phyloP scores from a whole-genome alignment of 1,140 invertebrate species.

The Ladona fulva region DNA sequence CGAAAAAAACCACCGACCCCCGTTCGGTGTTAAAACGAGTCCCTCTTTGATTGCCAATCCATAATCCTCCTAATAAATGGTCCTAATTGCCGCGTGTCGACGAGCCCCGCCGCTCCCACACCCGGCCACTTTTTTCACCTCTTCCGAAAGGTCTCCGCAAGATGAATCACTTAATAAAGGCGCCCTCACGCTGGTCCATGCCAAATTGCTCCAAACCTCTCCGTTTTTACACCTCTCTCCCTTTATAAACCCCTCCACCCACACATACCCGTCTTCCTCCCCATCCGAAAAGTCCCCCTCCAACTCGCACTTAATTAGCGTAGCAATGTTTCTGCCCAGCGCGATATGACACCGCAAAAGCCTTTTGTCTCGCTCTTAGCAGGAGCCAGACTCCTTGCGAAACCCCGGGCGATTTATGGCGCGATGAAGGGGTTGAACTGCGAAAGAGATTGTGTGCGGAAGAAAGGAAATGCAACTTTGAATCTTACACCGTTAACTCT shows the following conservation, averaged over 20 bases:
- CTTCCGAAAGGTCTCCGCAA: neutral
- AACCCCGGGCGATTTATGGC: neutral
- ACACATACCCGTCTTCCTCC: neutral
- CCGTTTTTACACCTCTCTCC: neutral
- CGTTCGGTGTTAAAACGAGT: too few species aligned
- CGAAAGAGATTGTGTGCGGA: neutral
- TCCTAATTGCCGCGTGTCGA: neutral
- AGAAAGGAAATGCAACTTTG: neutral
- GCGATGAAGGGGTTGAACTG: neutral
- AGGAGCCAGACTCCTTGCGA: neutral
- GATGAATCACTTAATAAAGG: constrained; percentile 7
- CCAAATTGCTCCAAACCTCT: neutral
- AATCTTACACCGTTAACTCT: neutral
- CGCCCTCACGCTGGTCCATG: neutral
- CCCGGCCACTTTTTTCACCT: neutral
- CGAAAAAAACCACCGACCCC: too few species aligned
- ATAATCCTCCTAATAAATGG: neutral
- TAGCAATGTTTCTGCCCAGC: neutral
- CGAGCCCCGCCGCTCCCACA: too few species aligned
- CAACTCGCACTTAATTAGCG: neutral
- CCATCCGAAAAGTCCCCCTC: neutral
- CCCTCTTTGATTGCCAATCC: neutral
- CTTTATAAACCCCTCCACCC: neutral
- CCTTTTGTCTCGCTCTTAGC: neutral
- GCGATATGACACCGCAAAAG: constrained; percentile 7